These are phyloP conservation scores for Parazoanthus atlanticus DNA, from an alignment of 92 coral and sea anemone genomes.

Conservation along the genomic window DNA sequence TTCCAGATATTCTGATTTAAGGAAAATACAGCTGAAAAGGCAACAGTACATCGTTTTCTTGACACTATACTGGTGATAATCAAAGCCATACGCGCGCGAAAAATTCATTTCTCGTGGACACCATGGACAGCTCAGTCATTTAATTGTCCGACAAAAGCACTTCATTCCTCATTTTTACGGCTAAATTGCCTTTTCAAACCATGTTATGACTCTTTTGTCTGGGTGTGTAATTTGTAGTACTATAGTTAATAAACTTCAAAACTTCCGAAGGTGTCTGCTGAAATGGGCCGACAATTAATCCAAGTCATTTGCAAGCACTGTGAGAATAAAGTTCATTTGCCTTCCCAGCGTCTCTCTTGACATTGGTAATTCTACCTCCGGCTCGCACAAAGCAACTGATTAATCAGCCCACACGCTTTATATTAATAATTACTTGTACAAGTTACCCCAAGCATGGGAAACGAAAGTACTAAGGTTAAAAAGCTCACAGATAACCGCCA, in stretches of 20 bases:
- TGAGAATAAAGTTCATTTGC: background rate
- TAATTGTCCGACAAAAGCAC: background rate
- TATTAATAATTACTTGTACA: background rate
- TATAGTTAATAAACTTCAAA: background rate
- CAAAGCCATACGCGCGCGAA: background rate
- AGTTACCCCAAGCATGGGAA: background rate
- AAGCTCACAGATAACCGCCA: background rate
- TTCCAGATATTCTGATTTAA: background rate
- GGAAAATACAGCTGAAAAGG: background rate
- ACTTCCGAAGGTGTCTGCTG: background rate
- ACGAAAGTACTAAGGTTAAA: background rate
- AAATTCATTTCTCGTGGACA: background rate
- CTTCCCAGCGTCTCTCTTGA: background rate
- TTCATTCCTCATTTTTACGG: background rate
- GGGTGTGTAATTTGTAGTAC: background rate
- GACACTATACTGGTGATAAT: background rate
- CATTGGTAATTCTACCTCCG: background rate
- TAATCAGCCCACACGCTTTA: background rate
- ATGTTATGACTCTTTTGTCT: background rate
- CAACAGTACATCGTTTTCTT: too few species aligned
- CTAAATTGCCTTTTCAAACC: background rate
- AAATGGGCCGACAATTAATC: constrained; percentile 1
- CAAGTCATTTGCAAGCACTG: background rate
- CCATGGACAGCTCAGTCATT: background rate
- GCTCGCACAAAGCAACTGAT: background rate